Base-by-base conservation (phyloP, 2,888 invertebrate species). In the Cheilosia urbana region DNA sequence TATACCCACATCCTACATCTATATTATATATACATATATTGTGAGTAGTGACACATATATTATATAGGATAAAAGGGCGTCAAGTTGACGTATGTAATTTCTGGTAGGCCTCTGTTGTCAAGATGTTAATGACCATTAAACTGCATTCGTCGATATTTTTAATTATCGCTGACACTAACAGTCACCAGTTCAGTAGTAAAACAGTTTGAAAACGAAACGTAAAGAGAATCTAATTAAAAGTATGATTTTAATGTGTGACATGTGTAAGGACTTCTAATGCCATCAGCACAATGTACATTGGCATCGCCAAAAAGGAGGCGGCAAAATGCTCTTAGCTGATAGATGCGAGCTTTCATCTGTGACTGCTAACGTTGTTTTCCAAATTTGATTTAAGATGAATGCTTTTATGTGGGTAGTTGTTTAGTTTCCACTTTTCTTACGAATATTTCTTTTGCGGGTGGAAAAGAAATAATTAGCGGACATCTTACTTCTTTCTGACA, bases 371-470 rank as follows among this genome's bases (percentile, higher is more conserved):
- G 45, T 68, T 11, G 21, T 63, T 68, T 78, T 19, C 51, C 45
- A 68, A 73, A 83, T 83, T 83, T 58, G 83, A 83, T 83, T 78
- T 49, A 15, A 57, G 60, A 66, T 73, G 72, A 73, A 11, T 13
- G 37, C 37, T 78, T 63, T 49, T 55, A 19, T 66, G 58, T 72
- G 11, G 37, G 13, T 40, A 42, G 57, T 34, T 19, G 37, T 30
- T 34, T 34, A 13, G n/a, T 30, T 30, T 55, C 11, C 15, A 13
- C 17, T 17, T 17, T 40, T 1, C 3, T 2, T 2, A 45, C 57
- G 19, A 30, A 49, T 2, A 6, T 45, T n/a, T 17, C 45, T 45
- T n/a, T 9, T 34, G 11, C 9, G 34, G 34, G 34, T 19, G 13
- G 37, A 17, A n/a, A 55, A n/a, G 37, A 15, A 27, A 15, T 55